A percentile compares a stretch with the other conserved stretches of the same genome.
Conservation (phyloP, 92 coral and sea anemone species). For the Zoanthus gigantus region DNA sequence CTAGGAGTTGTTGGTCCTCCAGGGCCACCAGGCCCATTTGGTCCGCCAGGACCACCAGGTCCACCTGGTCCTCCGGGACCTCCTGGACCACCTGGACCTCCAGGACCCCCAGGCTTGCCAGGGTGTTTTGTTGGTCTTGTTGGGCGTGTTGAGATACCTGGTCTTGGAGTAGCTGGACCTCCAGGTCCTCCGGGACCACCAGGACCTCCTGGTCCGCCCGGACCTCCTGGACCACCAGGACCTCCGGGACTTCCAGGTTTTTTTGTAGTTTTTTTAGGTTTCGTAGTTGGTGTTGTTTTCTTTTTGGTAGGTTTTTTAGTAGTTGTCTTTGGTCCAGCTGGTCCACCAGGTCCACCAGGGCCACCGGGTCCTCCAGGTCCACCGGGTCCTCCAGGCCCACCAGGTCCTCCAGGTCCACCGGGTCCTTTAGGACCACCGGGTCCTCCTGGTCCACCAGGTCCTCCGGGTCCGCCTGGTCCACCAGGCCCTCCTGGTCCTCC, state of each 20-base stretch:
- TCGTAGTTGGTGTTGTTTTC: constrained; percentile 35
- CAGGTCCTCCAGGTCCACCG: constrained; percentile 82
- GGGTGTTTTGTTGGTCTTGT: constrained; percentile 26
- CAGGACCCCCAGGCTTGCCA: not conserved
- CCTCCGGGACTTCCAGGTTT: constrained; percentile 57
- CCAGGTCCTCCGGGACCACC: constrained; percentile 86
- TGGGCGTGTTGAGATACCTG: not conserved
- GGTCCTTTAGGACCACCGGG: not conserved
- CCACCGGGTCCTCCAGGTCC: constrained; percentile 47
- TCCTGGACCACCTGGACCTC: not conserved
- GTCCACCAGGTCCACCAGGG: constrained; percentile 66
- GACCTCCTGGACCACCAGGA: constrained; percentile 65
- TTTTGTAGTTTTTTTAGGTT: constrained; percentile 66
- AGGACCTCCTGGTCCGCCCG: constrained; percentile 61
- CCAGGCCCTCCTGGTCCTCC: constrained; percentile 90
- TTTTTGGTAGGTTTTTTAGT: no score
- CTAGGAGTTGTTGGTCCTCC: not conserved
- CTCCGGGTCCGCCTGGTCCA: constrained; percentile 91
- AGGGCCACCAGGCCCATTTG: constrained; percentile 12
- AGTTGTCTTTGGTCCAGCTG: constrained; percentile 74
- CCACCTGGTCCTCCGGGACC: constrained; percentile 58
- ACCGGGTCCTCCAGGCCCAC: constrained; percentile 88
- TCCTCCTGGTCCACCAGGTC: constrained; percentile 56
- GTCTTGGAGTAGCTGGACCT: constrained; percentile 69
- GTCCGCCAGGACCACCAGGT: constrained; percentile 72